A percentile compares a stretch with the other conserved stretches of the same genome.
Conservation (phyloP, 1,140 invertebrate genomes). For the Eubasilissa regina region DNA sequence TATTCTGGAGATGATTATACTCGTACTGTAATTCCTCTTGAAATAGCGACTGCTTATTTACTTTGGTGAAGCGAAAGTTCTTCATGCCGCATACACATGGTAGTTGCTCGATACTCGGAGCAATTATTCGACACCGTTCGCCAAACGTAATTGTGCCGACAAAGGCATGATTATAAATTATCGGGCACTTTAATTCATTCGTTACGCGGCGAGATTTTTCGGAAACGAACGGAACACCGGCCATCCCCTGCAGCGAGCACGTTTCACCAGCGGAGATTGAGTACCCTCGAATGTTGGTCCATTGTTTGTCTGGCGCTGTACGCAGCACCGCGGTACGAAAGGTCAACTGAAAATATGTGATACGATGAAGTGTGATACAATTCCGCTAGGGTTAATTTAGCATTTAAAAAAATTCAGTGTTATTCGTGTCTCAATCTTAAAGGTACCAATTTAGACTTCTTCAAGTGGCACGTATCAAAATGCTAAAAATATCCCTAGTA, state of each 20-base stretch:
- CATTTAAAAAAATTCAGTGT: no score
- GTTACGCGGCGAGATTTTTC: conserved; percentile 28
- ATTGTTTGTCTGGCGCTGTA: background rate
- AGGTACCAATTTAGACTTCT: conserved; percentile 1
- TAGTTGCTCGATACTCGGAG: conserved; percentile 15
- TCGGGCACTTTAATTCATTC: conserved; percentile 33
- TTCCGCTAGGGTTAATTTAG: no score
- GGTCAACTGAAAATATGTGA: background rate
- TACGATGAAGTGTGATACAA: background rate
- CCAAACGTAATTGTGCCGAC: conserved; percentile 28
- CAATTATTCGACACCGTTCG: conserved; percentile 36
- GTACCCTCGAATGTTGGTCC: conserved; percentile 7
- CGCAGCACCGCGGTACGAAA: background rate
- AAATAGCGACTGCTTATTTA: no score
- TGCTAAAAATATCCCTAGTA: background rate
- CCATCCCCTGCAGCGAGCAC: conserved; percentile 33
- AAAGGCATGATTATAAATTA: conserved; percentile 42
- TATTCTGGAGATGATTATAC: no score
- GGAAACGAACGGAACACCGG: conserved; percentile 36
- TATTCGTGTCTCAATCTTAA: no score
- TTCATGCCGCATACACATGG: conserved; percentile 8
- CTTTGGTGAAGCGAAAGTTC: no score
- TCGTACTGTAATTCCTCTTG: no score
- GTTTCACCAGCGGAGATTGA: conserved; percentile 15
- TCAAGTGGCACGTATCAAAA: background rate